Evolutionary conservation across 1,140 invertebrate genomes (phyloP), one percentile per base, ranked within the genome.

Genomic region (Microplitis demolitor): DNA sequence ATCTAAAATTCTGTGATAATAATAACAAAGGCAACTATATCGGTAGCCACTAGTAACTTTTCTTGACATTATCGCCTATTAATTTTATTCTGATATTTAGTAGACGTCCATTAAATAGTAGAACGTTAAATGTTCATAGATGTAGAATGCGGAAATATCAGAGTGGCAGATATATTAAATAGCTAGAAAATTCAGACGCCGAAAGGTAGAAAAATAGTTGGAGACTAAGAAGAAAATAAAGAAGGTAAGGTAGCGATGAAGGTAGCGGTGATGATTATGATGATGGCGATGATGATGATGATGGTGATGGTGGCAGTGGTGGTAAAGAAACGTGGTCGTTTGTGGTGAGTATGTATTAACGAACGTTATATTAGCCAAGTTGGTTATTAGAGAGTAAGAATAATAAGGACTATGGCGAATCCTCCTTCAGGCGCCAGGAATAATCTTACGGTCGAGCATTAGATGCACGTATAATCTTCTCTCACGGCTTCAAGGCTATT

Each of bases 391-490:
- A 66, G 58, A 62, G 33, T n/a, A 16, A 58, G 56, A 58, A 58
- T 58, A 58, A 58, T 45, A 45, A 45, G 39, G 39, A 45, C 39
- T 45, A 45, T 45, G 56, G 63, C 14, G 24, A 31, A 13, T 64
- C 33, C 45, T 35, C 63, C 63, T 31, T 11, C 39, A 54, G 66
- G 66, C 66, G 66, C 66, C 66, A 67, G 51, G 66, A 67, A 67
- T 67, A 67, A 67, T 67, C 66, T 31, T 67, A 14, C 66, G 31
- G 51, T 51, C 66, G 31, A 24, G 66, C 54, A 67, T 67, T 67
- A 67, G 66, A 67, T 67, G 50, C 66, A 54, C 66, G 66, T 67
- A 37, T 67, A 67, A 67, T 67, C 66, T 67, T 67, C 31, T 34
- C 51, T 67, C 51, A 54, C 66, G 50, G 33, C 66, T 67, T 54